Evolutionary conservation across 2,888 invertebrate genomes (phyloP).

Genomic region (Philopedon plagiatum): DNA sequence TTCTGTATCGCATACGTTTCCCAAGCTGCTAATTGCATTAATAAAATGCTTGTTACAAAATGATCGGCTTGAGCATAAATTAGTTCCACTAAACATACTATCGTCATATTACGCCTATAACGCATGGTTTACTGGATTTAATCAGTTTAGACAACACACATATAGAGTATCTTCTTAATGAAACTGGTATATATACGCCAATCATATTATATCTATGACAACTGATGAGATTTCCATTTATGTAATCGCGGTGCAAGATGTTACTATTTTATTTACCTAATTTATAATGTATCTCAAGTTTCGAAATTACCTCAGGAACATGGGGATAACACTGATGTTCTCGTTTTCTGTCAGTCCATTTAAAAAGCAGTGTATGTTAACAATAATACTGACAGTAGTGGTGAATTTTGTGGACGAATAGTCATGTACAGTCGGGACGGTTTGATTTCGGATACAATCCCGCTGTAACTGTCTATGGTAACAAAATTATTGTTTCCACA

Average conservation of each 20-base stretch:
- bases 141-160: not conserved
- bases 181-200: not conserved
- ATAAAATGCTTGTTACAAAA: not conserved
- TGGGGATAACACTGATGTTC: no score
- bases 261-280: not conserved
- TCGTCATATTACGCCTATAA: slow-evolving; percentile 1
- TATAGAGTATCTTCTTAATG: not conserved
- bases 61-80: not conserved
- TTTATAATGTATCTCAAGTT: no score
- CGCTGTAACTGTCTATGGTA: no score
- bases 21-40: not conserved
- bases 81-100: not conserved
- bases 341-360: no score
- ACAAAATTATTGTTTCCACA: no score
- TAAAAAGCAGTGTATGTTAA: no score
- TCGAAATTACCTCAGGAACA: no score
- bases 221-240: not conserved
- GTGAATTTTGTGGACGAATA: no score
- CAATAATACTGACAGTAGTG: no score
- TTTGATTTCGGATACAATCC: no score
- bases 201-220: slow-evolving; percentile 9
- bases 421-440: no score
- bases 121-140: not conserved
- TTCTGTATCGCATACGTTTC: no score
- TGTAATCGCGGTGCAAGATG: not conserved